phyloP scores from a whole-genome alignment of 2,797 vertebrate species.

The Gallirallus australis region DNA sequence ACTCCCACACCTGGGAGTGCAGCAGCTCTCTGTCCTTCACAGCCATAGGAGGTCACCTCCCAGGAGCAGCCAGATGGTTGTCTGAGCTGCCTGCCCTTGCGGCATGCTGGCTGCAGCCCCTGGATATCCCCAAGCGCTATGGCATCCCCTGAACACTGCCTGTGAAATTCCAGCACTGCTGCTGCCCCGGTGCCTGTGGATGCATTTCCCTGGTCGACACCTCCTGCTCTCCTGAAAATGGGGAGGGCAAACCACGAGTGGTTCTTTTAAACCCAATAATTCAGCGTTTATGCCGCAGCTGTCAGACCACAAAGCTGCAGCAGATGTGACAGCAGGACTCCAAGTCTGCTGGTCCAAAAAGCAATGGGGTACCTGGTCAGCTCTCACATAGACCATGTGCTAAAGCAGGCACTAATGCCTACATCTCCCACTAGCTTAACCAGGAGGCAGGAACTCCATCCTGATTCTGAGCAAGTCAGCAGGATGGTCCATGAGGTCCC shows the following conservation, averaged over 20 bases:
- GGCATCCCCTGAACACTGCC: background rate
- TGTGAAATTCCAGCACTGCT: background rate
- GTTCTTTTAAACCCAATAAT: background rate
- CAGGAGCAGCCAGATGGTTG: background rate
- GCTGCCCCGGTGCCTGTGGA: background rate
- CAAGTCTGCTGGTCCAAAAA: background rate
- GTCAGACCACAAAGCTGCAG: constrained; percentile 1
- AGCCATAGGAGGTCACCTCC: background rate
- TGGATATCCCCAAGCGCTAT: background rate
- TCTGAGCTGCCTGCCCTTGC: background rate
- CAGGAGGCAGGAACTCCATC: background rate
- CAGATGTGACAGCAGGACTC: constrained; percentile 23
- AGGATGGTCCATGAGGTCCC: background rate
- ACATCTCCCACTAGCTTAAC: background rate
- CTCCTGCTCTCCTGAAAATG: background rate
- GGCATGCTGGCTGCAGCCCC: background rate
- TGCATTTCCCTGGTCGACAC: background rate
- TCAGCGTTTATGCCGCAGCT: background rate
- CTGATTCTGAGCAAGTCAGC: constrained; percentile 23
- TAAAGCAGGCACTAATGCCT: background rate
- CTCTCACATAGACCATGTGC: background rate
- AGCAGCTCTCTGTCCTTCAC: background rate
- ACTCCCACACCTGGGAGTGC: background rate
- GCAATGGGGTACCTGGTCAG: background rate
- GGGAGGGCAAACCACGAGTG: background rate